Evolutionary conservation across 2,888 invertebrate genomes (phyloP).

Genomic region (Drosophila silvestris): DNA sequence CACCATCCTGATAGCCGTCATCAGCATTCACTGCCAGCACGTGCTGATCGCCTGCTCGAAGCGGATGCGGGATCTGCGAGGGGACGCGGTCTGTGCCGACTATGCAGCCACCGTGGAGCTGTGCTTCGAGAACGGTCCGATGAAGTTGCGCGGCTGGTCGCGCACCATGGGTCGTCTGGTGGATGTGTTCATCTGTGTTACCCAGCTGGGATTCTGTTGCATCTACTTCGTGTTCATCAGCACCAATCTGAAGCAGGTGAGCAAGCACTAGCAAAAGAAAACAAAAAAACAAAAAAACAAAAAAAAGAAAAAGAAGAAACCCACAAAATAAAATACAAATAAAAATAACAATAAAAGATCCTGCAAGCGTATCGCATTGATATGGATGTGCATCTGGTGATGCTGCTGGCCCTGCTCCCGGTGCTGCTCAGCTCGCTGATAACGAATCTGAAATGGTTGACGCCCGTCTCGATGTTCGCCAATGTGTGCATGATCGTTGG

Average conservation of each 20-base stretch:
- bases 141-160: constrained; percentile 87
- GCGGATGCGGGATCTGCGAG: constrained; percentile 88
- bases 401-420: constrained; percentile 90
- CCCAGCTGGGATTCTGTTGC: constrained; percentile 99
- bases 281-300: too few species aligned
- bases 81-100: constrained; percentile 88
- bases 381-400: constrained; percentile 88
- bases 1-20: constrained; percentile 91
- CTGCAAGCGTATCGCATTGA: constrained; percentile 88
- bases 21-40: constrained; percentile 97
- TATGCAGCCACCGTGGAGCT: constrained; percentile 94
- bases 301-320: not conserved
- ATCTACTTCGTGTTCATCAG: constrained; percentile 98
- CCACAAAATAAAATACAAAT: not conserved
- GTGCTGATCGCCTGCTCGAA: constrained; percentile 92
- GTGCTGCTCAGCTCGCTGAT: constrained; percentile 91
- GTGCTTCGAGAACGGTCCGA: constrained; percentile 92
- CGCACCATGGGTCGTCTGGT: constrained; percentile 89
- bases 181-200: constrained; percentile 95
- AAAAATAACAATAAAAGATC: constrained; percentile 86
- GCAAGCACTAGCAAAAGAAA: constrained; percentile 14
- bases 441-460: constrained; percentile 93
- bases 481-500: constrained; percentile 94
- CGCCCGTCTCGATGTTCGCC: constrained; percentile 95
- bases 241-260: constrained; percentile 92